Percentiles rank a stretch among this genome's conserved stretches.
These are phyloP conservation scores for Hoplostethus mediterraneus DNA, from an alignment of 2,797 vertebrate genomes.

Conservation along the genomic window DNA sequence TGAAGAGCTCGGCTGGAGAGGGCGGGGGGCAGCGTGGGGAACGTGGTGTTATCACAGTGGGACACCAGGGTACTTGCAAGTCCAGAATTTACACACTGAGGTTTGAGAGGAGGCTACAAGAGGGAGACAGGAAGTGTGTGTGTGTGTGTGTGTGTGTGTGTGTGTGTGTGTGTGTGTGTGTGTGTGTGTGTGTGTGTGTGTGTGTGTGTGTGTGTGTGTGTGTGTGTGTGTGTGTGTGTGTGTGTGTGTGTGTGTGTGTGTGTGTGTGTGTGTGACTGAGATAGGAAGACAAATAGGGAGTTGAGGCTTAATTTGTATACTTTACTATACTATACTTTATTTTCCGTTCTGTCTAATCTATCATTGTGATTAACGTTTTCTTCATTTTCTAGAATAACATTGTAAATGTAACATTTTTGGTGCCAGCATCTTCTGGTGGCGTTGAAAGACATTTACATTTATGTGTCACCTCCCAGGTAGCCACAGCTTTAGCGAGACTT, in stretches of 20 bases:
- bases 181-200: not conserved
- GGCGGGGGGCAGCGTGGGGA: conserved; percentile 45
- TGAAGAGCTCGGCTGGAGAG: conserved; percentile 13
- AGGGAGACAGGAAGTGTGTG: not conserved
- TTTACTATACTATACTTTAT: not conserved
- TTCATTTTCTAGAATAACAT: too few species aligned
- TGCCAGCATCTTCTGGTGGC: not conserved
- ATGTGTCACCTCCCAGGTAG: conserved; percentile 6
- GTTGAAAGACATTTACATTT: not conserved
- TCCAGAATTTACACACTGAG: not conserved
- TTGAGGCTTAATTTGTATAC: not conserved
- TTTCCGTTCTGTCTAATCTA: not conserved
- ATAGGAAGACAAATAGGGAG: not conserved
- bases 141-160: not conserved
- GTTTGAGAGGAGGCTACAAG: not conserved
- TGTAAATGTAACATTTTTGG: not conserved
- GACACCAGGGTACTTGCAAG: conserved; percentile 15
- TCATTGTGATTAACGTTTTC: too few species aligned
- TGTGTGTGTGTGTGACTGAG: not conserved
- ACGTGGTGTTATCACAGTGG: conserved; percentile 41
- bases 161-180: not conserved
- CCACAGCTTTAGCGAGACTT: not conserved
- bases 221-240: not conserved
- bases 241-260: not conserved
- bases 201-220: not conserved